Evolutionary conservation across 1,140 invertebrate genomes (phyloP), one percentile per base, ranked within the genome.

Genomic region (Drosophila hydei): DNA sequence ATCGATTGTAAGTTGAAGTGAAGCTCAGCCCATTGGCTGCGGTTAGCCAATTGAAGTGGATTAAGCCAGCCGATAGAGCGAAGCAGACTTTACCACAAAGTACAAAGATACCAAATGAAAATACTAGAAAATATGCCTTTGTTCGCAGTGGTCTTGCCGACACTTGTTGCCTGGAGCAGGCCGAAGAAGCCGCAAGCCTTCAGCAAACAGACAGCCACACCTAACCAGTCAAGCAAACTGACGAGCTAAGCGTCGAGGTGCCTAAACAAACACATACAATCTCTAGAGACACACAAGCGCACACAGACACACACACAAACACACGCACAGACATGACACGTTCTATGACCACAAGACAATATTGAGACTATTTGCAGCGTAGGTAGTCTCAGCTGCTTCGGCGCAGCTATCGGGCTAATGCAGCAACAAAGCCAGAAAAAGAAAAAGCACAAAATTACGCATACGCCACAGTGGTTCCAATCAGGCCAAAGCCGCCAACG

Each of bases 391-490:
- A 47, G 42, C 38, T 68, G 64, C 16, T 70, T 9, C 9, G 33
- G 51, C 50, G 43, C 51, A 19, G 50, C 18, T 59, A 40, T 59
- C 52, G 19, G 54, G 48, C 62, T 67, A 72, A 72, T 72, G 64
- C 52, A 30, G 30, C 33, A 52, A 62, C 19, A 72, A 40, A 65
- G 52, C 30, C 63, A 16, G 18, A 51, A 25, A 64, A 18, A 21
- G 47, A 43, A 33, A 33, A n/a, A 27, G 30, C 21, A 30, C 40
- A 56, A 56, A 72, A 72, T 61, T 68, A 72, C 70, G 70, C 50
- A 72, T 72, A 72, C 70, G 55, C 67, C 77, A 73, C 72, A 68
- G 63, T 79, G 72, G 72, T 72, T 78, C 67, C 77, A 79, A 75
- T 79, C 65, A 71, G 63, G 23, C 45, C 36, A 67, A 67, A 67